Percentiles rank a stretch among this genome's conserved stretches.
These are phyloP conservation scores for Oligia fasciuncula DNA, from an alignment of 2,888 invertebrate genomes.

Conservation along the genomic window DNA sequence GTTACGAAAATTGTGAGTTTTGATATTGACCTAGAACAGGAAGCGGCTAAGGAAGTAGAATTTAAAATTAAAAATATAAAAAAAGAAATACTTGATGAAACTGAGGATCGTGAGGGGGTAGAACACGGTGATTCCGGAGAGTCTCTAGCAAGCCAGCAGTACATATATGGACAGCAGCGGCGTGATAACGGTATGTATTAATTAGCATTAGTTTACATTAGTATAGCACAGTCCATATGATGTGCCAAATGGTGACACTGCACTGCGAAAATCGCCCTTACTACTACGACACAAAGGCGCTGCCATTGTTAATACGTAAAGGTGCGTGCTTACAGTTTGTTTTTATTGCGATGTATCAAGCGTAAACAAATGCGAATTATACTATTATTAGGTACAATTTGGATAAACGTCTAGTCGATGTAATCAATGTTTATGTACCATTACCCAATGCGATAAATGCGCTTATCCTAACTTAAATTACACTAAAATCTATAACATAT, in stretches of 20 bases:
- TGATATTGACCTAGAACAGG: not conserved
- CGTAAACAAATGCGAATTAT: not conserved
- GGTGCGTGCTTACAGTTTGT: not conserved
- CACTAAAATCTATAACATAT: too few relatives aligned
- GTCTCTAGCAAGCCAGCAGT: not conserved
- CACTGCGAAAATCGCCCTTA: too few relatives aligned
- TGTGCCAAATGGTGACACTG: not conserved
- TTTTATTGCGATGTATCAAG: not conserved
- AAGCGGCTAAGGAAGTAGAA: not conserved
- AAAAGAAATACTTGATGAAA: not conserved
- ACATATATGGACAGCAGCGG: not conserved
- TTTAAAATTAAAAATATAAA: not conserved
- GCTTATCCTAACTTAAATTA: too few relatives aligned
- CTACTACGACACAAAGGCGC: not conserved
- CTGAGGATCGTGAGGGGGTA: not conserved
- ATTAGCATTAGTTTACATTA: not conserved
- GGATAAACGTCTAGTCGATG: not conserved
- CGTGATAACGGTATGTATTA: not conserved
- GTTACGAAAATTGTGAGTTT: not conserved
- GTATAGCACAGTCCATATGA: not conserved
- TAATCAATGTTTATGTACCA: not conserved
- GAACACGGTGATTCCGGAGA: rapidly evolving
- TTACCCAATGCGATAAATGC: too few relatives aligned
- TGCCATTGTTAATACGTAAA: not conserved
- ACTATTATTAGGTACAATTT: not conserved